Conservation (phyloP, 1,140 invertebrate genomes). For the Monochamus saltuarius region DNA sequence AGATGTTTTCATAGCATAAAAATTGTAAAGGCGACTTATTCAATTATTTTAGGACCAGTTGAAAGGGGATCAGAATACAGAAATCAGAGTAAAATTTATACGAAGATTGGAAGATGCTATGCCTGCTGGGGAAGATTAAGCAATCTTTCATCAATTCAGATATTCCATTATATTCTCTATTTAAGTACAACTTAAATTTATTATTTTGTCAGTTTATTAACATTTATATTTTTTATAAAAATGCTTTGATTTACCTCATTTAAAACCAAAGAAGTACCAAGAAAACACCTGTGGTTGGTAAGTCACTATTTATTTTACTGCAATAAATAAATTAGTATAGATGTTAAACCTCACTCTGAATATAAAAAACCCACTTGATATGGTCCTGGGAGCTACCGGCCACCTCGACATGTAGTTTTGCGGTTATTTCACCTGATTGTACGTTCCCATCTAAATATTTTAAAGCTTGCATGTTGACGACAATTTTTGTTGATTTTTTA, state of each 20-base stretch:
- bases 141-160: background rate
- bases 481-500: conserved; percentile 24
- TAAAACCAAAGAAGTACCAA: too few species aligned
- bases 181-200: background rate
- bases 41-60: conserved; percentile 80
- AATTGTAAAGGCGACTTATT: conserved; percentile 7
- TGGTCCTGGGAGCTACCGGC: background rate
- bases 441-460: too few species aligned
- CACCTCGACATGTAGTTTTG: too few species aligned
- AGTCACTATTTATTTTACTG: too few species aligned
- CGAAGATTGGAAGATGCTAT: conserved; percentile 95
- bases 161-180: conserved; percentile 15
- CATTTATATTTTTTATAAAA: too few species aligned
- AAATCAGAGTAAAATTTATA: conserved; percentile 94
- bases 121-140: conserved; percentile 96
- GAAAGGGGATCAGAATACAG: conserved; percentile 92
- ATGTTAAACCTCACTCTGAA: conserved; percentile 6
- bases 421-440: too few species aligned
- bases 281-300: too few species aligned
- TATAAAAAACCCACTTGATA: conserved; percentile 16
- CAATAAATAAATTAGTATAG: too few species aligned
- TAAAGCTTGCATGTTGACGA: conserved; percentile 7
- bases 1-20: background rate
- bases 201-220: background rate
- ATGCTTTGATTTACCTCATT: too few species aligned